Conservation (phyloP, 2,797 vertebrate species). For the Cossypha niveicapilla region DNA sequence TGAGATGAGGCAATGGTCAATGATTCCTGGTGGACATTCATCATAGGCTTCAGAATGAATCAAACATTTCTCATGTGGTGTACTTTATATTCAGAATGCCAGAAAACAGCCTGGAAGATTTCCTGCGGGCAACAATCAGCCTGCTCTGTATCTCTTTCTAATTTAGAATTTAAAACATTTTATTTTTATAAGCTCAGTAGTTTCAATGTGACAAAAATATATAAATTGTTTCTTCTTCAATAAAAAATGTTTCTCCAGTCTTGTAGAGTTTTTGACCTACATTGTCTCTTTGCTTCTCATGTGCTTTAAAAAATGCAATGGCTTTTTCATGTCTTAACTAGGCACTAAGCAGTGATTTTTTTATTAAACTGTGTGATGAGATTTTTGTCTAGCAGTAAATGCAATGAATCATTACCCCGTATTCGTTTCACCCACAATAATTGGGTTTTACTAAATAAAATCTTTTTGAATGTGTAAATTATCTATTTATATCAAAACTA, state of each 20-base stretch:
- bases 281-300: neutral
- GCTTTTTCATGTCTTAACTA: neutral
- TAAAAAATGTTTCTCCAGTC: neutral
- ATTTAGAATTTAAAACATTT: constrained; percentile 31
- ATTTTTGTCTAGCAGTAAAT: constrained; percentile 9
- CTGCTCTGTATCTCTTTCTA: neutral
- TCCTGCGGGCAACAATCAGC: constrained; percentile 25
- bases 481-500: constrained; percentile 18
- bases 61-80: neutral
- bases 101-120: constrained; percentile 19
- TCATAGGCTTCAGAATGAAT: constrained; percentile 10
- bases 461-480: neutral
- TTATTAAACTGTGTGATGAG: neutral
- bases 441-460: constrained; percentile 33
- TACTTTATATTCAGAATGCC: constrained; percentile 23
- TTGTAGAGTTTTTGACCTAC: neutral
- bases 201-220: neutral
- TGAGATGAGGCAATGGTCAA: neutral
- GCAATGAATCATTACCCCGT: neutral
- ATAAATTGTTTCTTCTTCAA: neutral
- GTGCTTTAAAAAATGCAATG: neutral
- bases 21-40: neutral
- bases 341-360: neutral
- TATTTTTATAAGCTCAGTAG: neutral
- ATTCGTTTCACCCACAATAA: constrained; percentile 15